Evolutionary conservation across 2,888 invertebrate species (phyloP), one percentile per base, ranked within the genome.

Genomic region (Torymus auratus): DNA sequence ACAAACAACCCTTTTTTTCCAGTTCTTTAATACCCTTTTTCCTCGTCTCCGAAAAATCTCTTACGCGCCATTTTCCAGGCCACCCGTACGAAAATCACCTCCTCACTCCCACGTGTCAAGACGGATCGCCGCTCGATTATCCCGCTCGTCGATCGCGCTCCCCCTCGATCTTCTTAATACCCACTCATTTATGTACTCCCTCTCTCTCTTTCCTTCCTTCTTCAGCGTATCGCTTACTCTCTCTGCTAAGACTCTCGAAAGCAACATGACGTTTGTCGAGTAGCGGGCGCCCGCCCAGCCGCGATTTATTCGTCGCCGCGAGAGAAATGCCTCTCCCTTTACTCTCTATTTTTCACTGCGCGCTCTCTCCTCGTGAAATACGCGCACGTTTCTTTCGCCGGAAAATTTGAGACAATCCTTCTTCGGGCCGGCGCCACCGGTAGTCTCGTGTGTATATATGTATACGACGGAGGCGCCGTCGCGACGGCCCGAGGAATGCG

Each of bases 321-420:
- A 72, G 70, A 80, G 58, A 80, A 80, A 74, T 70, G 55, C 58
- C 64, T 17, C 28, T 17, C 28, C 17, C 69, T 55, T 58, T 58
- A 23, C 70, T 53, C 69, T 28, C 67, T 56, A 72, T 77, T 78
- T 78, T 70, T 81, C 64, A 73, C 12, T 17, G 53, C 14, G 53
- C n/a, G 28, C 50, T 53, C 64, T 17, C 52, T 12, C 52, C 65
- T 28, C 17, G 23, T 41, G 41, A 41, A 41, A 41, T 4, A 5
- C 52, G 15, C 20, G 53, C 41, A 53, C 41, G 58, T 56, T 65
- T 75, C 65, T 71, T 68, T 68, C 60, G 23, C 64, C 17, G 76
- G 77, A 72, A 72, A 81, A 73, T 77, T 81, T 28, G 65, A 73
- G 77, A 78, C 73, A 58, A 81, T 81, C 69, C 53, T 50, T 81